phyloP scores from a whole-genome alignment of 2,113 vertebrate species.

The Genyomyrus donnyi region DNA sequence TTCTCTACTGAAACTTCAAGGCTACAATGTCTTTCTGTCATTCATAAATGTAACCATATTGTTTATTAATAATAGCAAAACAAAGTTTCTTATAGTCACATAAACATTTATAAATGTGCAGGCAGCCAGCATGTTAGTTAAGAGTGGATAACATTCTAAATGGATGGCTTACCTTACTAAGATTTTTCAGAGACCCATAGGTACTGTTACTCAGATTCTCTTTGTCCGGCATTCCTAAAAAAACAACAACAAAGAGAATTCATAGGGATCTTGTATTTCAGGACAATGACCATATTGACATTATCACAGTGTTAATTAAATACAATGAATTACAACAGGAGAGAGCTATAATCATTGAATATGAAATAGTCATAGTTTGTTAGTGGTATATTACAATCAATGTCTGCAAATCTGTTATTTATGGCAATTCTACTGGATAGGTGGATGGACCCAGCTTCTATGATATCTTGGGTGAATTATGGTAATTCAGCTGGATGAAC shows the following conservation, averaged over 20 bases:
- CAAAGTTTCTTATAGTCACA: not conserved
- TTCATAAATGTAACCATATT: not conserved
- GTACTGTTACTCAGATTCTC: slow-evolving; percentile 74
- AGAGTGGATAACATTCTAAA: not conserved
- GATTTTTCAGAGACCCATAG: slow-evolving; percentile 71
- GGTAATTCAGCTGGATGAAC: not conserved
- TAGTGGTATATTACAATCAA: not conserved
- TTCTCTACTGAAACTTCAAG: not conserved
- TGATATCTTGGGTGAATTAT: not conserved
- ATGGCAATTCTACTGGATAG: not conserved
- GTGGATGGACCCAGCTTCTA: not conserved
- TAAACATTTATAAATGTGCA: not conserved
- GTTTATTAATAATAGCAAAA: not conserved
- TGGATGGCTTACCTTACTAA: slow-evolving; percentile 71
- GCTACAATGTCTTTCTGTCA: not conserved
- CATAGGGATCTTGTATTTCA: not conserved
- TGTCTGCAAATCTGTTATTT: not conserved
- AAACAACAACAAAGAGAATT: not conserved
- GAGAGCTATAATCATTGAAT: not conserved
- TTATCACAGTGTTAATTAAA: not conserved
- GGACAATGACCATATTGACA: not conserved
- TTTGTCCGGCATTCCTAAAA: slow-evolving; percentile 83
- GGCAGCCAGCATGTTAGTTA: not conserved
- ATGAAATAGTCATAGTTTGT: not conserved
- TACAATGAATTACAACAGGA: not conserved